Percentiles rank a stretch among this genome's conserved stretches.
These are phyloP conservation scores for Leptoteleia sp. DNA, from an alignment of 1,140 invertebrate species.

Conservation along the genomic window DNA sequence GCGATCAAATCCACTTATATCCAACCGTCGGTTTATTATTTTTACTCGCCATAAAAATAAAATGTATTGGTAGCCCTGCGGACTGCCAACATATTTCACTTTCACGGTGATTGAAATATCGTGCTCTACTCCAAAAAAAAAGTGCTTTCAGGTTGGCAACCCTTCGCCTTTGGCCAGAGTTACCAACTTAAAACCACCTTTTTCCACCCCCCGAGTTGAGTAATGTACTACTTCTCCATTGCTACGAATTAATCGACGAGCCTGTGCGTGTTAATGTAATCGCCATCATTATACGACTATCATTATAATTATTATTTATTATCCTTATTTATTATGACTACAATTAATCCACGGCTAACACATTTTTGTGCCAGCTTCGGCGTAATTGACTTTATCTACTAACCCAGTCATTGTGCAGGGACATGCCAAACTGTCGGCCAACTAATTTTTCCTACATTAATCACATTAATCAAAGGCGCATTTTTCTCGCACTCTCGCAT, in stretches of 20 bases:
- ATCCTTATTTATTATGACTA: conserved; percentile 7
- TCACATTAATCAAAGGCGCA: conserved; percentile 22
- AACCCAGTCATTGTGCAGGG: conserved; percentile 54
- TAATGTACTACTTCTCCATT: too few species aligned
- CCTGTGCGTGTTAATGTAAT: conserved; percentile 60
- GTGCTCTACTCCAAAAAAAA: too few species aligned
- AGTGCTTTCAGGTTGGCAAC: too few species aligned
- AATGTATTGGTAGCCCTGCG: too few species aligned
- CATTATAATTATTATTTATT: conserved; percentile 7
- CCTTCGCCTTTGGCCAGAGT: too few species aligned
- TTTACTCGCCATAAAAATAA: too few species aligned
- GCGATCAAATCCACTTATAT: too few species aligned
- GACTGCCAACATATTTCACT: too few species aligned
- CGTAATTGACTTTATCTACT: conserved; percentile 61
- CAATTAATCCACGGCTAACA: conserved; percentile 63
- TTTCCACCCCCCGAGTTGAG: too few species aligned
- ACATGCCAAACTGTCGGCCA: conserved; percentile 36
- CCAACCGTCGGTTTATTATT: too few species aligned
- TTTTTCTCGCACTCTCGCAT: conserved; percentile 19
- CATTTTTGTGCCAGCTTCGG: conserved; percentile 68
- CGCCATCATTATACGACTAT: background rate
- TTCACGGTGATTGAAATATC: too few species aligned
- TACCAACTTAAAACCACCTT: too few species aligned
- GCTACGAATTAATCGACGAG: conserved; percentile 15
- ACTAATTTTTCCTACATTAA: conserved; percentile 33